A percentile compares a stretch with the other conserved stretches of the same genome.
Conservation (phyloP, 2,113 vertebrate genomes). For the Ptilorrhoa leucosticta region DNA sequence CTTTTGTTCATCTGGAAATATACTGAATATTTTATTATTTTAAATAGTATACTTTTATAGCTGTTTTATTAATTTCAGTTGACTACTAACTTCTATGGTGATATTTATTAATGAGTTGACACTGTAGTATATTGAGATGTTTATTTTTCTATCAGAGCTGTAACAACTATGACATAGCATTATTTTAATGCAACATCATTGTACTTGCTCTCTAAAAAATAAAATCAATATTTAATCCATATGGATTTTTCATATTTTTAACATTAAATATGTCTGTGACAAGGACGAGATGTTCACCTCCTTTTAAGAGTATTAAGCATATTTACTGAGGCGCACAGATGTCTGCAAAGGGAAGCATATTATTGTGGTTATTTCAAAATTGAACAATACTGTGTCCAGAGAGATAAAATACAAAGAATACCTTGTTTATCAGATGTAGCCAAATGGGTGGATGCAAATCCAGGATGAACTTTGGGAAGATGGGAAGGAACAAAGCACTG, state of each 20-base stretch:
- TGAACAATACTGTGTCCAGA: not conserved
- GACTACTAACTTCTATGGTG: constrained; percentile 71
- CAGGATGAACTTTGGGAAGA: not conserved
- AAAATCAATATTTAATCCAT: constrained; percentile 51
- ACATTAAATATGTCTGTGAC: not conserved
- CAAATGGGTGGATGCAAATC: not conserved
- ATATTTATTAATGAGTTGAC: constrained; percentile 74
- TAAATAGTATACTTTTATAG: constrained; percentile 61
- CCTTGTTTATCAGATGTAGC: not conserved
- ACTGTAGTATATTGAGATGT: constrained; percentile 70
- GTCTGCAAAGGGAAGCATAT: not conserved
- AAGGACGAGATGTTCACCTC: not conserved
- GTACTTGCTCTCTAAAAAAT: constrained; percentile 64
- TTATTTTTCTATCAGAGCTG: constrained; percentile 75
- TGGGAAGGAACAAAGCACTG: not conserved
- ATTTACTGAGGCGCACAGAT: not conserved
- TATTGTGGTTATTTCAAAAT: not conserved
- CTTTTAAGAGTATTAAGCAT: not conserved
- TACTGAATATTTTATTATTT: constrained; percentile 59
- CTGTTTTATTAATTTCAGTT: constrained; percentile 55
- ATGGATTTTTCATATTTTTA: constrained; percentile 12
- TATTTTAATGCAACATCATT: constrained; percentile 64
- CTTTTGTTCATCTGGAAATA: constrained; percentile 43
- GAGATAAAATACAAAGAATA: not conserved
- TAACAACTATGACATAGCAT: constrained; percentile 64